Base-by-base conservation (phyloP, 2,888 invertebrate species). In the Amaurobius ferox region DNA sequence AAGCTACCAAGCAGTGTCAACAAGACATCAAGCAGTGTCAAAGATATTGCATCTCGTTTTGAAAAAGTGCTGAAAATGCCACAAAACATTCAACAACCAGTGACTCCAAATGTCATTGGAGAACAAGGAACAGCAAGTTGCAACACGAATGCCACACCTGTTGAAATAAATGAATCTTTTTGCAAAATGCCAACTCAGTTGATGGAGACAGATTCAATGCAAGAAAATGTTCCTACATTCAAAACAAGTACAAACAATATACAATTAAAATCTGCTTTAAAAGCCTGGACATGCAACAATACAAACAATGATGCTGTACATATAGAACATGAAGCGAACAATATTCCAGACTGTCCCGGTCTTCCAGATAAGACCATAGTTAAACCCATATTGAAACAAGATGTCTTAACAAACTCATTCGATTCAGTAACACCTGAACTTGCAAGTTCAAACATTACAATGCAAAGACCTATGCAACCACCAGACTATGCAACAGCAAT, bases 41-140 rank as follows among this genome's bases (percentile, higher is more conserved):
- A 94, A 91, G 96, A 95, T 91, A 93, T 97, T 90, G 96, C 96
- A 0, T 95, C 95, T 0, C 94, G 94, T 90, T 97, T 97, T 91
- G 96, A 97, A 91, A 90, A 89, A 73, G 89, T 90, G 35, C 73
- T 88, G 35, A 61, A 89, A n/a, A 67, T 64, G 29, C 79, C 88
- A 61, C 77, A 72, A 28, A 78, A 86, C 28, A n/a, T n/a, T n/a
- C 44, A 48, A 48, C n/a, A n/a, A 62, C 26, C 28, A 3, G 29
- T 11, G 39, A 7, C 40, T 28, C 0, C 44, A 32, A 23, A 9
- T 28, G 62, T 29, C 26, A 64, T 73, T 68, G 89, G 88, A 71
- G 88, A 88, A 35, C 88, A 62, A 74, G 19, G 16, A 16, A 61
- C 11, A 16, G 19, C 16, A 23, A 19, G 11, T 5, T 30, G 64